Conservation (phyloP, 92 coral and sea anemone genomes). For the Nematostella vectensis region DNA sequence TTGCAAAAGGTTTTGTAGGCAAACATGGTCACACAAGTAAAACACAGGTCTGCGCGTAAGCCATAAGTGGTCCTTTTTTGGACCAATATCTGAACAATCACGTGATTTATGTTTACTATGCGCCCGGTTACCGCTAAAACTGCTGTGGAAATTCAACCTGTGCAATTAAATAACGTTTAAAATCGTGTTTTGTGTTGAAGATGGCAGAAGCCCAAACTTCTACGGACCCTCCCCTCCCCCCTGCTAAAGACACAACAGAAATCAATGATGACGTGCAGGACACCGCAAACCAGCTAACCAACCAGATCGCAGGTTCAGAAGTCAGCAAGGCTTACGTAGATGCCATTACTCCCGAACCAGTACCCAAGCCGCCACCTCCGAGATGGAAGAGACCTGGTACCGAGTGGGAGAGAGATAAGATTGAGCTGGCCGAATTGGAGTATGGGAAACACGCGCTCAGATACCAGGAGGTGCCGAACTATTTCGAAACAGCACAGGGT, state of each 20-base stretch:
- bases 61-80: too few relatives aligned
- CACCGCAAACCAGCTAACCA: slow-evolving; percentile 1
- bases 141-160: too few relatives aligned
- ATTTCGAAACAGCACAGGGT: slow-evolving; percentile 95
- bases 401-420: slow-evolving; percentile 97
- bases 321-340: slow-evolving; percentile 46
- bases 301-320: slow-evolving; percentile 14
- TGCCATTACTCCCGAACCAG: slow-evolving; percentile 78
- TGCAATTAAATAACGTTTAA: too few relatives aligned
- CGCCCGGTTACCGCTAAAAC: too few relatives aligned
- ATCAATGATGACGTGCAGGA: background rate
- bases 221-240: background rate
- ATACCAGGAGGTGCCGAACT: slow-evolving; percentile 88
- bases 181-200: too few relatives aligned
- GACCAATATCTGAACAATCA: too few relatives aligned
- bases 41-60: too few relatives aligned
- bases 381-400: slow-evolving; percentile 80
- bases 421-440: slow-evolving; percentile 91
- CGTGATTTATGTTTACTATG: too few relatives aligned
- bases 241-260: background rate
- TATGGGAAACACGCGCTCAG: slow-evolving; percentile 93
- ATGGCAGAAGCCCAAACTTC: background rate
- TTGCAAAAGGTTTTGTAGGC: too few relatives aligned
- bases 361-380: slow-evolving; percentile 77
- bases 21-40: too few relatives aligned